Evolutionary conservation across 1,140 invertebrate species (phyloP).

Genomic region (Ganaspis sp.): DNA sequence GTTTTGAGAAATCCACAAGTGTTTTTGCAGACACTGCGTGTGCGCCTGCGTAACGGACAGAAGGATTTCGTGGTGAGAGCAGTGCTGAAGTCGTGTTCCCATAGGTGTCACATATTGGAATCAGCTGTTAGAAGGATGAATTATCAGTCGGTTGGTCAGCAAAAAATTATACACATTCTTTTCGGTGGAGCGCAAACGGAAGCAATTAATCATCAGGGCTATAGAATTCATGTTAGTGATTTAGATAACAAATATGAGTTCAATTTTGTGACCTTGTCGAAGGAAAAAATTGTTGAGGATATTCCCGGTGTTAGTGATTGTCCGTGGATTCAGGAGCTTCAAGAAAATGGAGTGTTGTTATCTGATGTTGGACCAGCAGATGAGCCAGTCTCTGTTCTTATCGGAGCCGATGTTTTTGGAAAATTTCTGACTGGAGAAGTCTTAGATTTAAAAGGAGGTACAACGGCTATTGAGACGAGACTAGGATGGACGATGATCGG

Average conservation of each 20-base stretch:
- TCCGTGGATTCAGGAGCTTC: slow-evolving; percentile 29
- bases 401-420: slow-evolving; percentile 19
- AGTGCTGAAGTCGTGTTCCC: too few relatives aligned
- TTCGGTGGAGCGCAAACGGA: slow-evolving; percentile 27
- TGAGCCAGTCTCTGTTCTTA: slow-evolving; percentile 1
- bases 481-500: slow-evolving; percentile 22
- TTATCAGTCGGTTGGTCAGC: neutral
- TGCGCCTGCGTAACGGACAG: too few relatives aligned
- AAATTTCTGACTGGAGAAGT: neutral
- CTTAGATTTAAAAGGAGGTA: neutral
- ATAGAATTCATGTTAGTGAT: slow-evolving; percentile 19
- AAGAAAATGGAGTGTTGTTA: slow-evolving; percentile 24
- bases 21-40: too few relatives aligned
- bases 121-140: too few relatives aligned
- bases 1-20: too few relatives aligned
- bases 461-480: slow-evolving; percentile 12
- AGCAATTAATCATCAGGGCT: slow-evolving; percentile 4
- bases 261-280: slow-evolving; percentile 28
- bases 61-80: too few relatives aligned
- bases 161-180: neutral
- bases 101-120: too few relatives aligned
- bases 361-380: slow-evolving; percentile 28
- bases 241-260: slow-evolving; percentile 33
- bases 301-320: slow-evolving; percentile 23
- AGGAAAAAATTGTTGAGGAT: slow-evolving; percentile 32